A percentile compares a stretch with the other conserved stretches of the same genome.
Evolutionary conservation across 2,888 invertebrate genomes (phyloP).

Genomic region (Lissocephala sabroskyi): DNA sequence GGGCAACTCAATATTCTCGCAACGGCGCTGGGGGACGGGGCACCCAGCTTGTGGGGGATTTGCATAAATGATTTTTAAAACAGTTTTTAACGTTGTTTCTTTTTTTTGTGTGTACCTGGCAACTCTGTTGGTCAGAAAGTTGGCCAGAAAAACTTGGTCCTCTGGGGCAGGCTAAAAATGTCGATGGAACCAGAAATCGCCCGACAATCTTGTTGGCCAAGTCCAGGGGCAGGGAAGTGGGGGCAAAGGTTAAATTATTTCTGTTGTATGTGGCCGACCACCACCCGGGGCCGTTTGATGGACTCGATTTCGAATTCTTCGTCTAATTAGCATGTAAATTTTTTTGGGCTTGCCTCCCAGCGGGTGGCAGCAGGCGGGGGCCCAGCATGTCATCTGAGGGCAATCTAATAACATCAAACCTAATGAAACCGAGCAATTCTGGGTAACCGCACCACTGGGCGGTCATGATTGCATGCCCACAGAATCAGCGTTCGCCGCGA

Average conservation of each 20-base stretch:
- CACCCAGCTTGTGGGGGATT: slow-evolving; percentile 17
- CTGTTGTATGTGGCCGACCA: not conserved
- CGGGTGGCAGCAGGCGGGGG: not conserved
- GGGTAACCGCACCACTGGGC: not conserved
- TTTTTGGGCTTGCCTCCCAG: not conserved
- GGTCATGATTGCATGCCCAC: too few species aligned
- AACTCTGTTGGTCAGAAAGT: not conserved
- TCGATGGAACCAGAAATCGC: too few species aligned
- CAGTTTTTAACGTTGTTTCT: slow-evolving; percentile 13
- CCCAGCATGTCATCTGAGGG: not conserved
- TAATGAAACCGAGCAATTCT: slow-evolving; percentile 9
- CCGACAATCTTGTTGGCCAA: too few species aligned
- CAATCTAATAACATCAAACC: slow-evolving; percentile 20
- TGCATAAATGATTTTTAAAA: slow-evolving; percentile 40
- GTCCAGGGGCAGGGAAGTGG: too few species aligned
- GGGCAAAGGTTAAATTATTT: too few species aligned
- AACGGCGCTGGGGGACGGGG: not conserved
- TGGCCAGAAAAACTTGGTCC: not conserved
- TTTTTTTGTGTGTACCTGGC: not conserved
- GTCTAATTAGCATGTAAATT: slow-evolving; percentile 28
- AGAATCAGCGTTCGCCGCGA: too few species aligned
- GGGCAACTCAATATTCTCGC: too few species aligned
- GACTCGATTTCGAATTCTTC: too few species aligned
- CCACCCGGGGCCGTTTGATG: too few species aligned
- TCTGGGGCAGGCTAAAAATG: too few species aligned